phyloP scores from a whole-genome alignment of 2,888 invertebrate genomes.

The Apamea epomidion region DNA sequence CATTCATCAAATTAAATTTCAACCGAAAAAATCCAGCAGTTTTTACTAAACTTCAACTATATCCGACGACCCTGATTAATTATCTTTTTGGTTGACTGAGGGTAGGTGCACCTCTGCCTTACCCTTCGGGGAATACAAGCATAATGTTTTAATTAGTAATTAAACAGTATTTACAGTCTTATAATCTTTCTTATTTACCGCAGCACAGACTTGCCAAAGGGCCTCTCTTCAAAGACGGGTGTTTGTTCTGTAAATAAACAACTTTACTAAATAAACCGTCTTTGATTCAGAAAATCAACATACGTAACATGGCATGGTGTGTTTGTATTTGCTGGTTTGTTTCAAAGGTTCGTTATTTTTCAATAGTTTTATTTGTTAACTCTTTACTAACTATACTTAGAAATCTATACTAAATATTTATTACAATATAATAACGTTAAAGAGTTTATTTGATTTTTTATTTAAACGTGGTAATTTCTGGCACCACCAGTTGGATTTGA shows the following conservation, averaged over 20 bases:
- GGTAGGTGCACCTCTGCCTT: not conserved
- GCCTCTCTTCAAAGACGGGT: constrained; percentile 12
- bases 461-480: no score
- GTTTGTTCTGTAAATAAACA: constrained; percentile 45
- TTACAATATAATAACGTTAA: no score
- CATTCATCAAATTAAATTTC: no score
- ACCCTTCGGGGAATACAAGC: not conserved
- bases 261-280: constrained; percentile 6
- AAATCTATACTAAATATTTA: no score
- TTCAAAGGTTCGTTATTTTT: not conserved
- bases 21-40: no score
- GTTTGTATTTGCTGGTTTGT: not conserved
- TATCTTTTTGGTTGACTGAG: no score
- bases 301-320: not conserved
- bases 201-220: constrained; percentile 10
- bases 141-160: not conserved
- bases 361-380: no score
- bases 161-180: not conserved
- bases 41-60: no score
- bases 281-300: constrained; percentile 52
- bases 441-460: no score
- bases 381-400: not conserved
- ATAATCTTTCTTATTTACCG: not conserved
- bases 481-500: no score
- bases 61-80: no score